Percentiles rank a stretch among this genome's conserved stretches.
phyloP scores from a whole-genome alignment of 2,888 invertebrate species.

The Tuta absoluta region DNA sequence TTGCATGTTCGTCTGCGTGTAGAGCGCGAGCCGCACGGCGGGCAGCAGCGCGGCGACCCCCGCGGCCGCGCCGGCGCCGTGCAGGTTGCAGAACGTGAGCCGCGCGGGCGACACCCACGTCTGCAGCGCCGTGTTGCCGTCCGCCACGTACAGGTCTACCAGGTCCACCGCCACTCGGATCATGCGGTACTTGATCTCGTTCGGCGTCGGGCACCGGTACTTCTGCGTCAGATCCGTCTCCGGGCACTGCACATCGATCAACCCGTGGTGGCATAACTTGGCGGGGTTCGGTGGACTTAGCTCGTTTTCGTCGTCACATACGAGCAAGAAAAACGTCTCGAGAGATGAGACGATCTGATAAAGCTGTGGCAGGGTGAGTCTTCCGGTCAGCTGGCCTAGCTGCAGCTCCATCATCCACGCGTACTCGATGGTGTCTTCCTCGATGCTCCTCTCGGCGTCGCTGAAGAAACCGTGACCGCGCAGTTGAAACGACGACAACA shows the following conservation, averaged over 20 bases:
- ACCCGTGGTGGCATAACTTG: conserved; percentile 90
- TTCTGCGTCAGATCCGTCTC: conserved; percentile 86
- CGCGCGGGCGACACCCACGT: conserved; percentile 94
- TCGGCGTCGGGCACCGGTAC: conserved; percentile 89
- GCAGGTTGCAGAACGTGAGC: conserved; percentile 95
- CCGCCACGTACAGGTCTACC: conserved; percentile 94
- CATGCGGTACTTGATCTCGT: conserved; percentile 96
- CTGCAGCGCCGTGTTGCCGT: conserved; percentile 92
- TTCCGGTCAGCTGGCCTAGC: conserved; percentile 95
- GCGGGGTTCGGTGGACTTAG: conserved; percentile 90
- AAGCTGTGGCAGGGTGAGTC: conserved; percentile 93
- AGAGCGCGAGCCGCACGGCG: conserved; percentile 83
- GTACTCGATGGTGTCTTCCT: conserved; percentile 97
- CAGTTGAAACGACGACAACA: conserved; percentile 92
- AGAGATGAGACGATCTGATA: conserved; percentile 93
- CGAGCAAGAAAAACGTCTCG: conserved; percentile 92
- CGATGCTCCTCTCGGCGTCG: conserved; percentile 92
- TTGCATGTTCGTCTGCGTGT: conserved; percentile 84
- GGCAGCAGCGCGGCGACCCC: conserved; percentile 94
- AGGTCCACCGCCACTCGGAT: conserved; percentile 93
- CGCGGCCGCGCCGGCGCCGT: conserved; percentile 93
- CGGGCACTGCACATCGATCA: conserved; percentile 85
- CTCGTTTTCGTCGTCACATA: conserved; percentile 94
- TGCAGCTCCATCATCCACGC: conserved; percentile 98
- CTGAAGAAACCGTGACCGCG: conserved; percentile 99